A percentile compares a stretch with the other conserved stretches of the same genome.
Evolutionary conservation across 2,113 vertebrate genomes (phyloP).

Genomic region (Geococcyx californianus): DNA sequence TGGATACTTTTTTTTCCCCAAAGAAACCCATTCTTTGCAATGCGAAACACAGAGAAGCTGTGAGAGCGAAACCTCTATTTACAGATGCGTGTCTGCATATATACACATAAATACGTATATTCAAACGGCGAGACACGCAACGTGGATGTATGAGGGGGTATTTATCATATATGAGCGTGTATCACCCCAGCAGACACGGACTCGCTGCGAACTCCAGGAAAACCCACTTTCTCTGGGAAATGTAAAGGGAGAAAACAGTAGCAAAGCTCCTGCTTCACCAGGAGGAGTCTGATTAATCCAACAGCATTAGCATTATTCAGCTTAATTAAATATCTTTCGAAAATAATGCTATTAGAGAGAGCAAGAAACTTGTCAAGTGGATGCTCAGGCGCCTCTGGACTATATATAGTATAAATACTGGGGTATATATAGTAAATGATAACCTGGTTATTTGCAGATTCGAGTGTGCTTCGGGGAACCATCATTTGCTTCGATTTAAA

Average conservation of each 20-base stretch:
- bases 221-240: background rate
- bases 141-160: background rate
- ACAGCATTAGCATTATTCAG: background rate
- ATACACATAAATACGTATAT: background rate
- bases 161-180: fast-evolving
- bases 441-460: slow-evolving; percentile 50
- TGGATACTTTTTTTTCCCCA: background rate
- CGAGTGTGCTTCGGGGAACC: background rate
- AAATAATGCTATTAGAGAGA: background rate
- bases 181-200: background rate
- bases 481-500: slow-evolving; percentile 38
- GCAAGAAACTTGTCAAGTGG: background rate
- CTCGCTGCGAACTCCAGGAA: background rate
- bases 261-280: background rate
- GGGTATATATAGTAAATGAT: slow-evolving; percentile 55
- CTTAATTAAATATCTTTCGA: background rate
- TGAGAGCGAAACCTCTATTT: fast-evolving
- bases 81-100: fast-evolving
- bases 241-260: background rate
- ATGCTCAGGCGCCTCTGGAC: background rate
- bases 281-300: background rate
- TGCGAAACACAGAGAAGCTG: background rate
- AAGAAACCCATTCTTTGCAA: background rate
- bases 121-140: background rate
- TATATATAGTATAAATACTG: no score